These are phyloP conservation scores for Anoplolepis gracilipes DNA, from an alignment of 1,140 invertebrate species.

Conservation along the genomic window DNA sequence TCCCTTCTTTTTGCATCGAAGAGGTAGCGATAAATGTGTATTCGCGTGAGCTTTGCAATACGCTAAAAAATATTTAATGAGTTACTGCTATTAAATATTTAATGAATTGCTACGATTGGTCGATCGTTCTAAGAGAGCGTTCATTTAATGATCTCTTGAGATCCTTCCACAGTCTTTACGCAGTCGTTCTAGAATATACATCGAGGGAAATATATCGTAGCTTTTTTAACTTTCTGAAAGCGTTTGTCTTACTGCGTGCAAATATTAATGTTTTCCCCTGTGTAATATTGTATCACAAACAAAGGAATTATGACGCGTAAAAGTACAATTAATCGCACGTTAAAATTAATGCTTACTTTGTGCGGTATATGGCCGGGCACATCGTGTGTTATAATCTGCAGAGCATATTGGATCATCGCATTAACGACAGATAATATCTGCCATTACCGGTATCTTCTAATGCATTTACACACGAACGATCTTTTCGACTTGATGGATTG, in stretches of 20 bases:
- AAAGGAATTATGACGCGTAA: conserved; percentile 24
- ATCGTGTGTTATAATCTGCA: conserved; percentile 33
- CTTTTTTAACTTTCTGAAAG: neutral
- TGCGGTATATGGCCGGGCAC: conserved; percentile 42
- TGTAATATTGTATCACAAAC: neutral
- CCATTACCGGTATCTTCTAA: conserved; percentile 33
- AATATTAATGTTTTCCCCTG: neutral
- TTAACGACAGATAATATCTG: conserved; percentile 35
- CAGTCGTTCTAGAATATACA: conserved; percentile 7
- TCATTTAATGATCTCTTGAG: conserved; percentile 1
- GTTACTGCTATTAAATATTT: conserved; percentile 35
- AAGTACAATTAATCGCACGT: conserved; percentile 49
- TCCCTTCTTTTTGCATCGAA: neutral
- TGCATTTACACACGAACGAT: conserved; percentile 23
- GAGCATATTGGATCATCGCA: conserved; percentile 45
- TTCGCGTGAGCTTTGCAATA: neutral
- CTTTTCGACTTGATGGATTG: conserved; percentile 51
- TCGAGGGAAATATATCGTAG: conserved; percentile 1
- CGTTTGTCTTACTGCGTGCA: neutral
- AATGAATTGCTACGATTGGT: conserved; percentile 35
- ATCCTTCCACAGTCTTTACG: neutral
- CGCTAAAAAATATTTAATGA: conserved; percentile 52
- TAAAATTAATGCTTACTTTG: conserved; percentile 33
- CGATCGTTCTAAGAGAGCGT: neutral
- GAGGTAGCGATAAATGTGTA: neutral